Percentiles rank a stretch among this genome's conserved stretches.
These are phyloP conservation scores for Thomomys bottae DNA, from an alignment of 2,113 vertebrate genomes.

Conservation along the genomic window DNA sequence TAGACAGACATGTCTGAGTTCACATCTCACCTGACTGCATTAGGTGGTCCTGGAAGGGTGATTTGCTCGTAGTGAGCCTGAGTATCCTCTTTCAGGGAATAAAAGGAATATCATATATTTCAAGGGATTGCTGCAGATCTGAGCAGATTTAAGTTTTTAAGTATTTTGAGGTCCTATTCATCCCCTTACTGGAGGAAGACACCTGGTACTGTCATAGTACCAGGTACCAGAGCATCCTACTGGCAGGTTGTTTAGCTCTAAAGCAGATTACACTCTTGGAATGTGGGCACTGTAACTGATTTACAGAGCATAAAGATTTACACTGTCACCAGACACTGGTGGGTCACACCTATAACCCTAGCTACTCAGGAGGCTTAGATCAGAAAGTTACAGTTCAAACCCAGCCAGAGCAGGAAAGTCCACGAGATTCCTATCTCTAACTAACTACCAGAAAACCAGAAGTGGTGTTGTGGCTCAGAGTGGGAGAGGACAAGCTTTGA, in stretches of 20 bases:
- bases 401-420: too few species aligned
- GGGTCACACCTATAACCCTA: too few species aligned
- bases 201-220: not conserved
- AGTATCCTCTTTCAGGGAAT: not conserved
- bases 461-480: too few species aligned
- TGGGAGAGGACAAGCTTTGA: too few species aligned
- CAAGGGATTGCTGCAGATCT: not conserved
- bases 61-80: not conserved
- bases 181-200: not conserved
- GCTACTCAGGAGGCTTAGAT: too few species aligned
- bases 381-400: too few species aligned
- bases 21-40: not conserved
- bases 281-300: not conserved
- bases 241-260: not conserved
- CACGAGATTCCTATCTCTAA: too few species aligned
- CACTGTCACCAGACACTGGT: not conserved
- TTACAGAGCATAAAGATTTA: not conserved
- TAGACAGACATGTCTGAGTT: not conserved
- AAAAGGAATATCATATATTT: not conserved
- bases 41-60: too few species aligned
- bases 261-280: not conserved
- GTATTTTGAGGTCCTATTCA: not conserved
- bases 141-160: not conserved
- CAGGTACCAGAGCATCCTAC: not conserved
- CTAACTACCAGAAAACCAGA: too few species aligned